Evolutionary conservation across 2,888 invertebrate species (phyloP), one percentile per base, ranked within the genome.

Genomic region (Bellardia pandia): DNA sequence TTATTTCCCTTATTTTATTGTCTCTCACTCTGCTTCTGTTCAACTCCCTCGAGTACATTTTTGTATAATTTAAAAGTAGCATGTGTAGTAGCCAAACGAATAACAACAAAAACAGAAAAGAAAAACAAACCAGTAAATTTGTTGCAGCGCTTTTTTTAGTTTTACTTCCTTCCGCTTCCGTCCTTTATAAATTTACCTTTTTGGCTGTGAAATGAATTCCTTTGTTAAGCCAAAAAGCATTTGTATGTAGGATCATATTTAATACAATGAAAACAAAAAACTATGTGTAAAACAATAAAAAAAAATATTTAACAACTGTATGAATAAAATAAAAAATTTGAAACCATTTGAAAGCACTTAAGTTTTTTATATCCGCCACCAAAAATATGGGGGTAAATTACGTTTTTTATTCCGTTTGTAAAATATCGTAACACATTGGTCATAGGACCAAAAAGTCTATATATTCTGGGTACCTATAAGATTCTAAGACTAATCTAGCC

Each of bases 81-180:
- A 33, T 37, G 80, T 58, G 58, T 48, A 74, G 64, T n/a, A 1
- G 11, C 6, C 37, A n/a, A 37, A 23, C 66, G 42, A 60, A 71
- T 40, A 56, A 23, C 23, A 23, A 23, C 23, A 23, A 23, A 23
- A 23, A 23, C 23, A 23, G 23, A 23, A n/a, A 53, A 62, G 23
- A 42, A 58, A 37, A 68, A 45, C 58, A 53, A 3, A 53, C n/a
- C 8, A 23, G 14, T 23, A 37, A 78, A 71, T 66, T 66, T 68
- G 33, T 48, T 66, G 11, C n/a, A 14, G 16, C 53, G 16, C 40
- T 42, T 51, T 72, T 30, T 16, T 72, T 9, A 40, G 51, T 60
- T 82, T 40, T 75, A 58, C 76, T 76, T 82, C 69, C 82, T 82
- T 82, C 75, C 80, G 72, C 48, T 81, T 74, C 66, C 82, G 75